phyloP scores from a whole-genome alignment of 2,797 vertebrate species.

The Ctenopoma kingsleyae region DNA sequence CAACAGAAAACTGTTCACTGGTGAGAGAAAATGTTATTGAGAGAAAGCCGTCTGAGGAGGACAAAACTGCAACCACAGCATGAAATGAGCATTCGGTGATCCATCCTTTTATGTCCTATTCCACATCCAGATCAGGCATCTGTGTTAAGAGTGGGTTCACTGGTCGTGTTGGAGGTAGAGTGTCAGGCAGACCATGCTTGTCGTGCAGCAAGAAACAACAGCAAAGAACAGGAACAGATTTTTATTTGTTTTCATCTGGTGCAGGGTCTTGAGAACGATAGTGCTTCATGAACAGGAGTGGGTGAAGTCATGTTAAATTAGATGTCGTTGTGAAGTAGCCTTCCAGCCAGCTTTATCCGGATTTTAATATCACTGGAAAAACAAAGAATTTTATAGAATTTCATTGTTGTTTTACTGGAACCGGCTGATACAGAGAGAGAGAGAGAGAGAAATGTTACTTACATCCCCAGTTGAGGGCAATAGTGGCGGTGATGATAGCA shows the following conservation, averaged over 20 bases:
- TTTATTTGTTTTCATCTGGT: constrained; percentile 39
- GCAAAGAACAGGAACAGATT: constrained; percentile 29
- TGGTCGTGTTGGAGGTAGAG: constrained; percentile 51
- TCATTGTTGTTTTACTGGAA: neutral
- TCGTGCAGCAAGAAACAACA: constrained; percentile 73
- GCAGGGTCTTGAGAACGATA: constrained; percentile 37
- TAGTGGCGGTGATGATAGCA: constrained; percentile 77
- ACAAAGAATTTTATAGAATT: constrained; percentile 3
- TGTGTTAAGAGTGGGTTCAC: constrained; percentile 5
- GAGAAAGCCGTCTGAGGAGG: constrained; percentile 12
- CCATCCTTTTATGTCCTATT: neutral
- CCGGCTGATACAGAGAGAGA: neutral
- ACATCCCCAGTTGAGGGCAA: constrained; percentile 86
- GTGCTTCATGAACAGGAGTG: constrained; percentile 28
- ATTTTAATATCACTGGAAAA: constrained; percentile 82
- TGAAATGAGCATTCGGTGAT: constrained; percentile 12
- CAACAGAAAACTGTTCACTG: constrained; percentile 5
- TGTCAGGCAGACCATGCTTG: constrained; percentile 68
- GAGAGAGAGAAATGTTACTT: constrained; percentile 42
- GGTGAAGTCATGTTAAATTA: constrained; percentile 10
- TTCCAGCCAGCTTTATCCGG: constrained; percentile 57
- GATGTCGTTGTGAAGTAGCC: constrained; percentile 9
- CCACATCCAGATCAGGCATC: neutral
- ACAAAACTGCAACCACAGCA: constrained; percentile 26
- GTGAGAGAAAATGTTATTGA: constrained; percentile 4